phyloP scores from a whole-genome alignment of 2,797 vertebrate genomes.

The Ctenopoma kingsleyae region DNA sequence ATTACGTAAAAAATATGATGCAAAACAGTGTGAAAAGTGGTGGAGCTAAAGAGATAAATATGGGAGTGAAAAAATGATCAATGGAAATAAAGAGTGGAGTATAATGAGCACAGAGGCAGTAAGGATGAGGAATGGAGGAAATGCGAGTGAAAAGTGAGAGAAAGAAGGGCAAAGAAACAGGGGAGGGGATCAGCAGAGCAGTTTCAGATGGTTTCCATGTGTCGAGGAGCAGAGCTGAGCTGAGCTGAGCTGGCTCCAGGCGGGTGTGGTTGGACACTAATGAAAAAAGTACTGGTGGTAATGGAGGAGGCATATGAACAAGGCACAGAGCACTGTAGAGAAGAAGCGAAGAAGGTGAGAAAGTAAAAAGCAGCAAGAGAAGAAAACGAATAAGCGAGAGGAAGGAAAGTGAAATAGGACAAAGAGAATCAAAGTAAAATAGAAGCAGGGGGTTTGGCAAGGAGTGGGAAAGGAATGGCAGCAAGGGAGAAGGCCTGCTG shows the following conservation, averaged over 20 bases:
- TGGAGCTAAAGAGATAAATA: conserved; percentile 15
- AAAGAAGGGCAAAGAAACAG: conserved; percentile 64
- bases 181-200: conserved; percentile 67
- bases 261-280: conserved; percentile 86
- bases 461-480: conserved; percentile 24
- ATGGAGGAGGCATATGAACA: conserved; percentile 76
- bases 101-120: conserved; percentile 24
- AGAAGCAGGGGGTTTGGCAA: conserved; percentile 2
- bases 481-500: conserved; percentile 46
- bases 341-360: conserved; percentile 51
- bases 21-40: conserved; percentile 24
- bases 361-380: conserved; percentile 31
- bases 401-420: not conserved
- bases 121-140: conserved; percentile 36
- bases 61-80: conserved; percentile 7
- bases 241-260: conserved; percentile 78
- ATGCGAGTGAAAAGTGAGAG: conserved; percentile 53
- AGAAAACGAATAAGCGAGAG: conserved; percentile 22
- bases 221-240: conserved; percentile 75
- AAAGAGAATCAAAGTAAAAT: conserved; percentile 24
- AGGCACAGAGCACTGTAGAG: conserved; percentile 45
- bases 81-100: conserved; percentile 22
- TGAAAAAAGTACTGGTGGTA: conserved; percentile 85
- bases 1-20: not conserved
- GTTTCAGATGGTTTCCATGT: conserved; percentile 87